These are phyloP conservation scores for Halcyon smyrnensis DNA, from an alignment of 2,797 vertebrate species.

Conservation along the genomic window DNA sequence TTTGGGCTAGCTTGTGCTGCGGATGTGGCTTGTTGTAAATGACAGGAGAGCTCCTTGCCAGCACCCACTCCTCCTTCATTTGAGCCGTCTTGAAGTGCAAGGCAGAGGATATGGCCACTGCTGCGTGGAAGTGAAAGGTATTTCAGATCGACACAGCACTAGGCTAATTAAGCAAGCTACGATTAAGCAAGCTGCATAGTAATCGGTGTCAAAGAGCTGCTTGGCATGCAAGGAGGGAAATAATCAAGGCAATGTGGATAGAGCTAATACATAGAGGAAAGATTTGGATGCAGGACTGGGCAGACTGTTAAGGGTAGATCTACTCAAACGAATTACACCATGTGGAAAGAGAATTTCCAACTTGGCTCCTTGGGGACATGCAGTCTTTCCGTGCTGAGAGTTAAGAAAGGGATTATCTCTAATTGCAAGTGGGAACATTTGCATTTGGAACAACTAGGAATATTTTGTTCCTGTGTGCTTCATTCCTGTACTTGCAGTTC, in stretches of 20 bases:
- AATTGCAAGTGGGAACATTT: neutral
- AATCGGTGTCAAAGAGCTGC: neutral
- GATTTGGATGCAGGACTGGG: neutral
- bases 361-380: neutral
- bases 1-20: neutral
- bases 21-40: neutral
- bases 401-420: neutral
- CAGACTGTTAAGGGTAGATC: neutral
- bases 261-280: neutral
- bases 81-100: neutral
- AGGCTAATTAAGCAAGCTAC: neutral
- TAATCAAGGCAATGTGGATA: neutral
- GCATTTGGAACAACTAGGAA: neutral
- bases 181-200: neutral
- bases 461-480: neutral
- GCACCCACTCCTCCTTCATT: accelerated
- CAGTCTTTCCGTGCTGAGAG: neutral
- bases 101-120: neutral
- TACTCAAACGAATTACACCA: neutral
- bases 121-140: neutral
- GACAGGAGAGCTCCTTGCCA: neutral
- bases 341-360: constrained; percentile 34
- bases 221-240: neutral
- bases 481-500: accelerated
- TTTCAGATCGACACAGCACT: neutral